Conservation (phyloP, 1,140 invertebrate species). For the Drosophila nasuta region DNA sequence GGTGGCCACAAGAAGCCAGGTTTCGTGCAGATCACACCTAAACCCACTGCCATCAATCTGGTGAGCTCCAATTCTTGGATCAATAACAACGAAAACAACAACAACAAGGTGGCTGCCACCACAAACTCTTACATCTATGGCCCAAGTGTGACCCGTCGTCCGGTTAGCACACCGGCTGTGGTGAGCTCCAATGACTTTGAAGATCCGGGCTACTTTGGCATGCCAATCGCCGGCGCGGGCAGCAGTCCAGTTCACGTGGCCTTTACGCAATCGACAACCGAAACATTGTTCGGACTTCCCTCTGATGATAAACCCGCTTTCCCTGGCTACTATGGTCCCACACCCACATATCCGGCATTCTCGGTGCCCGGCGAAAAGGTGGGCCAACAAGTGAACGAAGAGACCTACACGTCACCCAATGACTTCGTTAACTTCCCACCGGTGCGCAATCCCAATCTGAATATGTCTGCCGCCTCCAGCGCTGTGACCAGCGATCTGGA, state of each 20-base stretch:
- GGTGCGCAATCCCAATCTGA: slow-evolving; percentile 92
- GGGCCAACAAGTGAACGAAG: slow-evolving; percentile 81
- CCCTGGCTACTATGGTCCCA: slow-evolving; percentile 80
- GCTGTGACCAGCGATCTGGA: slow-evolving; percentile 88
- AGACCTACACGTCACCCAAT: slow-evolving; percentile 88
- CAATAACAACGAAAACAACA: neutral
- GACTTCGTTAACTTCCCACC: slow-evolving; percentile 93
- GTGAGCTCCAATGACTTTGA: slow-evolving; percentile 80
- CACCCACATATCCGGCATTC: slow-evolving; percentile 81
- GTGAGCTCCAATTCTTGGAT: slow-evolving; percentile 40
- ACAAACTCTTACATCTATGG: slow-evolving; percentile 87
- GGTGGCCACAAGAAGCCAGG: slow-evolving; percentile 70
- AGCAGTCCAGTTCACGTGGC: slow-evolving; percentile 61
- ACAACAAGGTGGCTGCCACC: slow-evolving; percentile 45
- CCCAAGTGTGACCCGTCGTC: slow-evolving; percentile 82
- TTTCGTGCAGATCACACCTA: slow-evolving; percentile 83
- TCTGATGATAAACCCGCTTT: slow-evolving; percentile 79
- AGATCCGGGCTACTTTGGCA: slow-evolving; percentile 82
- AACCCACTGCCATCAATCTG: slow-evolving; percentile 85
- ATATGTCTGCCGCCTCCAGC: slow-evolving; percentile 88
- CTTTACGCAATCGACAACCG: slow-evolving; percentile 68
- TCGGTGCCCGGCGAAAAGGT: slow-evolving; percentile 75
- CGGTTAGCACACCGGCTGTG: slow-evolving; percentile 23
- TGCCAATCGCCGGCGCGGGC: slow-evolving; percentile 25
- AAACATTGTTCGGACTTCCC: slow-evolving; percentile 61